phyloP scores from a whole-genome alignment of 2,113 vertebrate species.

The Ceuthmochares aereus region DNA sequence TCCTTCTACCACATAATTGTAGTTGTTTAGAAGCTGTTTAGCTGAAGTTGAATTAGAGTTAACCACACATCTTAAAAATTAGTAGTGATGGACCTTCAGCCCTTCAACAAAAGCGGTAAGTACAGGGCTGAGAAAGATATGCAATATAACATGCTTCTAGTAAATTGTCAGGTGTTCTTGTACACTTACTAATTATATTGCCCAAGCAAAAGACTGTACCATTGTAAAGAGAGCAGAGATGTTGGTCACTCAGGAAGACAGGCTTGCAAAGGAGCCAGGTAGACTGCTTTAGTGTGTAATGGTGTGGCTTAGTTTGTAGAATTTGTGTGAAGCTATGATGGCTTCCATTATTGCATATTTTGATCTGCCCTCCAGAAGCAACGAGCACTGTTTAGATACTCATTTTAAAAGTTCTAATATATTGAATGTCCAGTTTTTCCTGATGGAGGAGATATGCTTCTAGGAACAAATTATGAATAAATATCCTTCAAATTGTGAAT shows the following conservation, averaged over 20 bases:
- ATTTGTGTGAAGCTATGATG: background rate
- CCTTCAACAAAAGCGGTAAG: background rate
- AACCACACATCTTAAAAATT: background rate
- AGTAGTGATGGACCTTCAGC: background rate
- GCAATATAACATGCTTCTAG: background rate
- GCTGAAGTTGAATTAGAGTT: background rate
- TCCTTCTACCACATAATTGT: background rate
- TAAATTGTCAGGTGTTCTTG: background rate
- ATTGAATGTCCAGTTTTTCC: background rate
- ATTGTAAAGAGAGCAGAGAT: background rate
- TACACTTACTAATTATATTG: background rate
- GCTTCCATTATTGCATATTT: background rate
- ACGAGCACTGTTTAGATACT: background rate
- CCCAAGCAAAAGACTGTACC: background rate
- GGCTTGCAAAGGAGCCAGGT: background rate
- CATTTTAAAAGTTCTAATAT: background rate
- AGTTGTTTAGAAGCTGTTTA: background rate
- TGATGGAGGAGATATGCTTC: background rate
- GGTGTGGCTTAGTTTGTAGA: background rate
- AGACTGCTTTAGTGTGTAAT: background rate
- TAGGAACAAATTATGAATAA: background rate
- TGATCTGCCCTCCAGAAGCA: background rate
- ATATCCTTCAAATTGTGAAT: background rate
- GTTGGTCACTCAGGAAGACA: background rate
- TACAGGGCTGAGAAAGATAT: background rate